phyloP scores from a whole-genome alignment of 2,888 invertebrate genomes.

The Calliphora vomitoria region DNA sequence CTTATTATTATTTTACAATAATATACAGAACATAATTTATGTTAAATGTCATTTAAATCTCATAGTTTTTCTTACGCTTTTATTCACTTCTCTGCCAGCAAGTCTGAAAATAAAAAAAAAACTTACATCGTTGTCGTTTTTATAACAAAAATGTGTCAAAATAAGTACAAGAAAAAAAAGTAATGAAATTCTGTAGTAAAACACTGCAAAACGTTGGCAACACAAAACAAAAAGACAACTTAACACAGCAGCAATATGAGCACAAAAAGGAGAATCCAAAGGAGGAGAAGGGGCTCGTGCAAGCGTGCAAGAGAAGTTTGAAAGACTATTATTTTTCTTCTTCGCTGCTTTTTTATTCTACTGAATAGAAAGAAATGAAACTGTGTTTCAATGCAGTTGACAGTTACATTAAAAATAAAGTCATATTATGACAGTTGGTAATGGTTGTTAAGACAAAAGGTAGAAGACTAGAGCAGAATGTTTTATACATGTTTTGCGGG shows the following conservation, averaged over 20 bases:
- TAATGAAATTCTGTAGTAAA: slow-evolving; percentile 28
- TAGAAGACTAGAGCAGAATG: slow-evolving; percentile 15
- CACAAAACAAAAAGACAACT: slow-evolving; percentile 31
- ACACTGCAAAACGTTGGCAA: slow-evolving; percentile 37
- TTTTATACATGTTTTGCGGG: slow-evolving; percentile 23
- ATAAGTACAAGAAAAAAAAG: slow-evolving; percentile 40
- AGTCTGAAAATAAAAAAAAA: slow-evolving; percentile 11
- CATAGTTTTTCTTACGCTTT: slow-evolving; percentile 49
- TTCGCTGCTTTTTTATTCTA: neutral
- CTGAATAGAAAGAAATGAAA: slow-evolving; percentile 57
- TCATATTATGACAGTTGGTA: slow-evolving; percentile 72
- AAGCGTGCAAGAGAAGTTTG: slow-evolving; percentile 14
- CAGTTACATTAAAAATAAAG: slow-evolving; percentile 74
- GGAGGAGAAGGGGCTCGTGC: neutral
- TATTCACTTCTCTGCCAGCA: neutral
- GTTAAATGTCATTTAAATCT: slow-evolving; percentile 73
- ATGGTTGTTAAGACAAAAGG: slow-evolving; percentile 68
- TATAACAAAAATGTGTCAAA: slow-evolving; percentile 66
- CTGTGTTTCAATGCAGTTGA: slow-evolving; percentile 64
- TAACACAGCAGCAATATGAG: slow-evolving; percentile 26
- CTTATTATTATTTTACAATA: slow-evolving; percentile 55
- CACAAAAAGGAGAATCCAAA: neutral
- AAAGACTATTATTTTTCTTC: slow-evolving; percentile 19
- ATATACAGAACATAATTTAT: slow-evolving; percentile 64
- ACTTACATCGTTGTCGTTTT: slow-evolving; percentile 32